These are phyloP conservation scores for Phyto melanocephala DNA, from an alignment of 2,888 invertebrate species.

Conservation along the genomic window DNA sequence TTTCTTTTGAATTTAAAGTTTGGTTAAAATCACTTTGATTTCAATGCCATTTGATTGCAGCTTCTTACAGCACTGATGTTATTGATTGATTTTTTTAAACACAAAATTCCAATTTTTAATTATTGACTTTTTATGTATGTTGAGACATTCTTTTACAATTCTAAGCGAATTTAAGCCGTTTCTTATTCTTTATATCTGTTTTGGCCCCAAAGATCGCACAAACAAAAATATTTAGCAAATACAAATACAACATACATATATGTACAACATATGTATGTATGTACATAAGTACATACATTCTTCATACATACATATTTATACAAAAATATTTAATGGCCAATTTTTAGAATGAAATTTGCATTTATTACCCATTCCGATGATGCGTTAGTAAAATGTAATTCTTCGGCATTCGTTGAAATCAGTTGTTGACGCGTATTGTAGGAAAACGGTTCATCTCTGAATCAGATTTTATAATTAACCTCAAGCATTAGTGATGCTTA, in stretches of 20 bases:
- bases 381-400: constrained; percentile 32
- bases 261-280: too few species aligned
- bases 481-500: constrained; percentile 1
- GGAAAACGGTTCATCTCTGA: constrained; percentile 44
- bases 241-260: neutral
- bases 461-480: neutral
- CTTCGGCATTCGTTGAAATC: constrained; percentile 19
- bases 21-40: too few species aligned
- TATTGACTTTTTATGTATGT: constrained; percentile 9
- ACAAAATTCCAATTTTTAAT: too few species aligned
- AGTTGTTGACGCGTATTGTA: constrained; percentile 27
- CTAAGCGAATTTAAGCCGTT: constrained; percentile 19
- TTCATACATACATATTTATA: too few species aligned
- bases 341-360: constrained; percentile 47
- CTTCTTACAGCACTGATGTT: too few species aligned
- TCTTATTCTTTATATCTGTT: constrained; percentile 25
- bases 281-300: too few species aligned
- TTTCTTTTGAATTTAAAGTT: too few species aligned
- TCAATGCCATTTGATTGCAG: too few species aligned
- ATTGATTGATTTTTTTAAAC: too few species aligned
- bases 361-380: neutral
- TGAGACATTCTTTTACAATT: constrained; percentile 31
- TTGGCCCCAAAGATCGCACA: constrained; percentile 1
- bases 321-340: constrained; percentile 2
- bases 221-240: constrained; percentile 3